Evolutionary conservation across 2,797 vertebrate genomes (phyloP).

Genomic region (Diplodus sargus): DNA sequence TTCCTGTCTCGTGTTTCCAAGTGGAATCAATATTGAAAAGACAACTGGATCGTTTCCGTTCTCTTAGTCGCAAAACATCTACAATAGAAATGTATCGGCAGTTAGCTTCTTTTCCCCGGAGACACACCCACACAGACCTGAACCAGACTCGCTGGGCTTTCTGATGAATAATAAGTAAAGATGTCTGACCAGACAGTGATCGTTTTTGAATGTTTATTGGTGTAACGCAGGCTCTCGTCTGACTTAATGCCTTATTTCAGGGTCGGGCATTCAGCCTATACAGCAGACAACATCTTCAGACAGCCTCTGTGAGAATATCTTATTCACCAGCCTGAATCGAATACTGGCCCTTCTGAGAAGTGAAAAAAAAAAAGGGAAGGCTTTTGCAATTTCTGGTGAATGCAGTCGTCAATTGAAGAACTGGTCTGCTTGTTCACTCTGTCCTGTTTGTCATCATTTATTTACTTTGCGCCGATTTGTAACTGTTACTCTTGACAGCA

Average conservation of each 20-base stretch:
- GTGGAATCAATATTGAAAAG: too few species aligned
- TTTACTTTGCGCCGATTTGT: slow-evolving; percentile 1
- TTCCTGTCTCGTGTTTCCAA: too few species aligned
- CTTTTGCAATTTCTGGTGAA: slow-evolving; percentile 6
- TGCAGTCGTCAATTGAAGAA: background rate
- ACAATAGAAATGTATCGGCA: too few species aligned
- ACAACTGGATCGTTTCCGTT: too few species aligned
- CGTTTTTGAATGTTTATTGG: background rate
- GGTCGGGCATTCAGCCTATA: background rate
- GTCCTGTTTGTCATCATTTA: background rate
- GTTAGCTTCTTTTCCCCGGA: too few species aligned
- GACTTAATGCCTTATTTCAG: background rate
- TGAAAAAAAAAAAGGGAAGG: background rate
- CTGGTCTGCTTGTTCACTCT: background rate
- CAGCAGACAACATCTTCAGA: slow-evolving; percentile 8
- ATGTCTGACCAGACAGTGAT: background rate
- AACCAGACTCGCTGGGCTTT: background rate
- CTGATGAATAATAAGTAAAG: background rate
- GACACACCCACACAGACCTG: background rate
- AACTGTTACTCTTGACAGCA: slow-evolving; percentile 3
- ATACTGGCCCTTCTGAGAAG: background rate
- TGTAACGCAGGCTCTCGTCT: background rate
- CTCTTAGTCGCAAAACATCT: too few species aligned
- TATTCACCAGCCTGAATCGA: background rate
- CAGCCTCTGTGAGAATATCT: slow-evolving; percentile 7